Conservation (phyloP, 1,140 invertebrate species). For the Euura lappo region DNA sequence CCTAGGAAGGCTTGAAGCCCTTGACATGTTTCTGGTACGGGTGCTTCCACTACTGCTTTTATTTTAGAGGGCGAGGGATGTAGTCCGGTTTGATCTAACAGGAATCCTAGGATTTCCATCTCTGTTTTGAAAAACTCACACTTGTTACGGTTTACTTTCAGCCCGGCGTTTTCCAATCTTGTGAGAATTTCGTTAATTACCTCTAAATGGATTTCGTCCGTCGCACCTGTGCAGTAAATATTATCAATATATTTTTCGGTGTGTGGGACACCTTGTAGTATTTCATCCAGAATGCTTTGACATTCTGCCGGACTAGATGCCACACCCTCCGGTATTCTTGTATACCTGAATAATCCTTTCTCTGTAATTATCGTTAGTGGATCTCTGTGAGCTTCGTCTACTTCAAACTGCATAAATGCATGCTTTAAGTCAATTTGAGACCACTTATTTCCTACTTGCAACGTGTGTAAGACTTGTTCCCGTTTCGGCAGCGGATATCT, state of each 20-base stretch:
- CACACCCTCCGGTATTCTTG: not conserved
- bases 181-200: not conserved
- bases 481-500: conserved; percentile 39
- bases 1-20: conserved; percentile 38
- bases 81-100: conserved; percentile 10
- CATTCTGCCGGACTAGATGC: conserved; percentile 10
- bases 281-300: conserved; percentile 36
- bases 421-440: conserved; percentile 42
- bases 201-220: not conserved
- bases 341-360: conserved; percentile 10
- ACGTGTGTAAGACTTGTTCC: conserved; percentile 46
- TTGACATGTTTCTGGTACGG: conserved; percentile 32
- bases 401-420: conserved; percentile 40
- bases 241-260: not conserved
- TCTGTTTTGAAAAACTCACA: not conserved
- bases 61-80: not conserved
- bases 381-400: conserved; percentile 35
- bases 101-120: conserved; percentile 12
- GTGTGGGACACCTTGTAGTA: conserved; percentile 31
- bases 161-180: not conserved
- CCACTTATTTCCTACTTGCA: conserved; percentile 37
- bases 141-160: not conserved
- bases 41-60: conserved; percentile 24
- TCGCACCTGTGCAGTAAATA: not conserved
- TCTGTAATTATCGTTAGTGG: conserved; percentile 23